These are phyloP conservation scores for Dasypolia templi DNA, from an alignment of 2,888 invertebrate species.

Conservation along the genomic window DNA sequence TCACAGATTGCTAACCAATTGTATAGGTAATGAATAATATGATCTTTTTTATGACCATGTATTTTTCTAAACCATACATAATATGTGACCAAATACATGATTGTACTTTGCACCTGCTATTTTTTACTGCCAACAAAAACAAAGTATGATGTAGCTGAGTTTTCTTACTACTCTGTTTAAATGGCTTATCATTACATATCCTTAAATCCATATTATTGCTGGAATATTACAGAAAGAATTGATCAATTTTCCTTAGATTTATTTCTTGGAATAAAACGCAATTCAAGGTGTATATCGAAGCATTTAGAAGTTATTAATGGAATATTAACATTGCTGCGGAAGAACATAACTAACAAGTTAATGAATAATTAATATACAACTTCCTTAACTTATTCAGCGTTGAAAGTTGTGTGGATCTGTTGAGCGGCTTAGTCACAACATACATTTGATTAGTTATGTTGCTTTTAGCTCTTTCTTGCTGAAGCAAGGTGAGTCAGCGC, in stretches of 20 bases:
- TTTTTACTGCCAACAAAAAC: background rate
- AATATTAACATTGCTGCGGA: constrained; percentile 23
- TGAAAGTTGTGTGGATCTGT: constrained; percentile 51
- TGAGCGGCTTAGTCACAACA: background rate
- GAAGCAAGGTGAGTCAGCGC: background rate
- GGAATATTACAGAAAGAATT: background rate
- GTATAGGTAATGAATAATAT: too few relatives aligned
- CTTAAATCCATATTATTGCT: background rate
- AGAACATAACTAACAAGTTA: constrained; percentile 24
- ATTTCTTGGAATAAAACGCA: background rate
- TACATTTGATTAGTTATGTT: constrained; percentile 7
- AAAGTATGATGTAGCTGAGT: background rate
- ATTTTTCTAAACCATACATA: background rate
- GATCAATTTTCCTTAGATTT: background rate
- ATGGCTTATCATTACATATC: background rate
- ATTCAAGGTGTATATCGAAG: constrained; percentile 1
- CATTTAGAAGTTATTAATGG: constrained; percentile 16
- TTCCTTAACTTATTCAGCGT: constrained; percentile 56
- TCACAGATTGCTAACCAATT: background rate
- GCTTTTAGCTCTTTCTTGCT: background rate
- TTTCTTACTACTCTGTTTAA: background rate
- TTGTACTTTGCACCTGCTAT: background rate
- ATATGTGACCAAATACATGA: background rate
- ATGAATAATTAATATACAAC: constrained; percentile 47
- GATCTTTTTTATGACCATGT: background rate